Base-by-base conservation (phyloP, 2,888 invertebrate species). In the Agonum fuliginosum region DNA sequence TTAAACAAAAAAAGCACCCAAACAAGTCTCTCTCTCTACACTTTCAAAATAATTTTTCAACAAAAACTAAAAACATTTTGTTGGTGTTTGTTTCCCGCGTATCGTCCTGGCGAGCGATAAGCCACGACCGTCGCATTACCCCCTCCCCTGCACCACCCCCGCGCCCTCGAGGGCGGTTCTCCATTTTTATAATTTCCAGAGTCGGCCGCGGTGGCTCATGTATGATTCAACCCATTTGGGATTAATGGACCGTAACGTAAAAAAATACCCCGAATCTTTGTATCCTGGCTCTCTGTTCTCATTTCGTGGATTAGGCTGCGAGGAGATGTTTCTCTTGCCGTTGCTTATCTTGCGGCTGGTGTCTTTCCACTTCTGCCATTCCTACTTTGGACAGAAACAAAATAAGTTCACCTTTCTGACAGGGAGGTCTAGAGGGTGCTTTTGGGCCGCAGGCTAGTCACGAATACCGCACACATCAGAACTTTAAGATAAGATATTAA, bases 191-290 rank as follows among this genome's bases (percentile, higher is more conserved):
- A 76, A 76, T 76, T 76, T 76, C 67, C 67, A 43, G 46, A 6
- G 20, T 67, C 48, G 75, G 67, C 75, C 30, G 41, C 24, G 58
- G 41, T 43, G 22, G 51, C 46, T 54, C 77, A 77, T 77, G 77
- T 77, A 77, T 77, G 77, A 77, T 77, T 77, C 77, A 77, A 77
- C 77, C 76, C 77, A 77, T 77, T 77, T 77, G 77, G 46, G 70
- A 69, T 77, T 77, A 77, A 77, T 77, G 77, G 77, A 77, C 54
- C 77, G 58, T 69, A 58, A 77, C 65, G 77, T 77, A 77, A 77
- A 77, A 77, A 77, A 77, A 75, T 75, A 75, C 62, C 62, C 72
- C 54, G 51, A 20, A 37, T 72, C 20, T 37, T 30, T 22, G 48
- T 48, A 43, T 30, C 62, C n/a, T 4, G 20, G 41, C 67, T 41